Evolutionary conservation across 92 coral and sea anemone genomes (phyloP), one percentile per base, ranked within the genome.

Genomic region (Pocillopora grandis): DNA sequence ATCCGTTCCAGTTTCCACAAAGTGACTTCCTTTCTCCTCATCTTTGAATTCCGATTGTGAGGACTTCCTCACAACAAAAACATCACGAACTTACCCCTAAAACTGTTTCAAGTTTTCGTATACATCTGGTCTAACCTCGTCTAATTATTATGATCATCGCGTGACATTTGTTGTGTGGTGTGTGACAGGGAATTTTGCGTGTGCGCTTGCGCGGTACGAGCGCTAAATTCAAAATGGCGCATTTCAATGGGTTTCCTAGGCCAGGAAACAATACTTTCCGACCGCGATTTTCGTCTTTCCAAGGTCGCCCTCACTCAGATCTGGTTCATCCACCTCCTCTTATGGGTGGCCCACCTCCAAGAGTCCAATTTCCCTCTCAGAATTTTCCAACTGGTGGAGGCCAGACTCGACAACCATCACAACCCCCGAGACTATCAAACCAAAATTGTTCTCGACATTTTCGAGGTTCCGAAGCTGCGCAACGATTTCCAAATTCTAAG

Each of bases 401-500:
- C 64, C 76, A 81, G n/a, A 76, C 35, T 0, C 55, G 64, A 19
- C 73, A 69, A 5, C 84, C 78, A 67, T 62, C 71, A 19, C 66
- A 55, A 20, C 20, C 79, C 19, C 33, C 60, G 42, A 18, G 14
- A 9, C 56, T 31, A 21, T 58, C 64, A 16, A 71, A 20, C 72
- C 77, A 33, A 42, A 62, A 36, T 55, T 62, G n/a, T 59, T 16
- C 73, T 58, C 58, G 79, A 61, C 36, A 67, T 72, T 68, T 88
- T 74, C 87, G 85, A n/a, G 97, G 97, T 48, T 88, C 82, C 68
- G 93, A 89, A 31, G 97, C 93, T 13, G 92, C 92, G 56, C 90
- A 80, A 71, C 84, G 91, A 36, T 91, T 93, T 80, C 92, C 92
- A 0, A 89, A 84, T 72, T 87, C 97, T 69, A 93, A 93, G 76